Evolutionary conservation across 2,888 invertebrate species (phyloP), one percentile per base, ranked within the genome.

Genomic region (Theretra japonica): DNA sequence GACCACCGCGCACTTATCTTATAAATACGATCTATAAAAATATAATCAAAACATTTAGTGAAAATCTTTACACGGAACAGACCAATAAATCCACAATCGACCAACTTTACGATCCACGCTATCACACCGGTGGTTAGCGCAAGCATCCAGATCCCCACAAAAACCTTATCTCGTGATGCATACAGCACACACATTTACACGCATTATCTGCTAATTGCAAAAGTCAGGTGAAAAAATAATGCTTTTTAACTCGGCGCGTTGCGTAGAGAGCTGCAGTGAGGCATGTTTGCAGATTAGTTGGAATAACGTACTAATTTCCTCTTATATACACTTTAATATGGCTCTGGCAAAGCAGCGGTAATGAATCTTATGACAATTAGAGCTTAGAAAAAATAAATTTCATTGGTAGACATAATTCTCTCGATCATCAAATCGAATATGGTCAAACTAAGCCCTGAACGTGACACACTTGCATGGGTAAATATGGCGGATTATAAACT

Each of bases 121-220:
- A 53, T 53, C 53, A 53, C 53, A 53, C 53, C 53, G 5, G 53
- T 53, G 2, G 53, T 53, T 53, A 53, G 7, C 17, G 19, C 53
- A 53, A 53, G 53, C 53, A 53, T 53, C 53, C 53, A 53, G 53
- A 53, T 53, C 53, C 4, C 0, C 19, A 53, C 19, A 53, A 53
- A 53, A 53, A 53, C 53, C n/a, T 53, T 65, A 65, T 41, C 62
- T 41, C 41, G 41, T 65, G 62, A n/a, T 72, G 50, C 74, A 76
- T 76, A n/a, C 50, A 6, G 50, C n/a, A 53, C 53, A 19, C n/a
- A 75, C 72, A 75, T 74, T 75, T 75, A 70, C 33, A 57, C 72
- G 72, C 73, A 76, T 75, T 73, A 76, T 70, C 73, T 69, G 72
- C 72, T 75, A 76, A 76, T 76, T 76, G 74, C 73, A 50, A 71